Percentiles rank a stretch among this genome's conserved stretches.
Conservation (phyloP, 1,140 invertebrate species). For the Wiebesia pumilae region DNA sequence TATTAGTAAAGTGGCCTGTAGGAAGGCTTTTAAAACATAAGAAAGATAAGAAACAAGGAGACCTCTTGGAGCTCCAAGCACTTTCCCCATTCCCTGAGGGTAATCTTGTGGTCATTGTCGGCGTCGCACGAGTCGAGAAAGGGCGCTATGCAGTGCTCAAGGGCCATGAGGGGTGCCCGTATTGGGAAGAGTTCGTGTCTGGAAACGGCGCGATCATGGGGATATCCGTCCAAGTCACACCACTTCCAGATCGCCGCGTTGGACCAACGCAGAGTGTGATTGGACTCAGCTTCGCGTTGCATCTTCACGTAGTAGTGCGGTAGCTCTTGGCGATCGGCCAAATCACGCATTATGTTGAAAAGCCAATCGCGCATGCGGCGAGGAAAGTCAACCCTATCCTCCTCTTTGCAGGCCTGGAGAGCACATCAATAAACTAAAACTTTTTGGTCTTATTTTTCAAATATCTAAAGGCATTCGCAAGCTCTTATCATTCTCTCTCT, state of each 20-base stretch:
- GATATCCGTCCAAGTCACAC: slow-evolving; percentile 93
- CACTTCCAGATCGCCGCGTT: slow-evolving; percentile 98
- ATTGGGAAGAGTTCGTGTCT: slow-evolving; percentile 96
- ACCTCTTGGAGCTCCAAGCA: slow-evolving; percentile 90
- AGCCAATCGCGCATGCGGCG: slow-evolving; percentile 97
- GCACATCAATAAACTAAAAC: neutral
- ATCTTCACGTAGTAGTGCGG: slow-evolving; percentile 89
- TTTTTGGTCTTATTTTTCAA: too few relatives aligned
- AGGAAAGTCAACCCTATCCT: slow-evolving; percentile 93
- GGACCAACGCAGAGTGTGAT: slow-evolving; percentile 87
- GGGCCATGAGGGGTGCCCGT: slow-evolving; percentile 90
- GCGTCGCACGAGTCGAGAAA: slow-evolving; percentile 93
- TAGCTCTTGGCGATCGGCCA: slow-evolving; percentile 91
- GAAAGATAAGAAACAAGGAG: too few relatives aligned
- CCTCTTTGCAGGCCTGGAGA: slow-evolving; percentile 83
- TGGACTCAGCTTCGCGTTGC: slow-evolving; percentile 91
- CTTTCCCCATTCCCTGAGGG: slow-evolving; percentile 92
- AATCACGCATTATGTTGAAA: slow-evolving; percentile 96
- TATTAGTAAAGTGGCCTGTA: too few relatives aligned
- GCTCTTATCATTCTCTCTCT: too few relatives aligned
- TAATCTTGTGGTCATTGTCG: slow-evolving; percentile 91
- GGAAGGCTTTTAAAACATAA: too few relatives aligned
- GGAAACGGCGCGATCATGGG: slow-evolving; percentile 90
- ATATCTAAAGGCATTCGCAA: too few relatives aligned
- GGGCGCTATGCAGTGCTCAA: slow-evolving; percentile 96